Evolutionary conservation across 2,113 vertebrate species (phyloP).

Genomic region (Danionella cerebrum): DNA sequence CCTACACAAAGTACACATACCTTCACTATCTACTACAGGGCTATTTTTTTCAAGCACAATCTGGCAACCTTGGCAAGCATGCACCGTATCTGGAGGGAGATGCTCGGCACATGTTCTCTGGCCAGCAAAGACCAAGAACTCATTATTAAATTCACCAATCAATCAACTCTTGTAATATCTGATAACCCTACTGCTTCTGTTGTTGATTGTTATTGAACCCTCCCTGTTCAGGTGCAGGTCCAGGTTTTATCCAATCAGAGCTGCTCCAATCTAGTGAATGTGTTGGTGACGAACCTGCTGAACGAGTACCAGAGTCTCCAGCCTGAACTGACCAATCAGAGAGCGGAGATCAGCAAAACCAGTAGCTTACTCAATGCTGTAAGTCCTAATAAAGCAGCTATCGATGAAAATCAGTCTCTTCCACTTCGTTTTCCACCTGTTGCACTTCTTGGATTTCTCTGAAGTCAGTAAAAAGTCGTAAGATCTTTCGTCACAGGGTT

Average conservation of each 20-base stretch:
- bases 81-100: too few relatives aligned
- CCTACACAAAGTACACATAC: slow-evolving; percentile 79
- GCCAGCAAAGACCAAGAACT: too few relatives aligned
- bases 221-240: slow-evolving; percentile 78
- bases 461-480: too few relatives aligned
- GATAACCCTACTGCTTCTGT: background rate
- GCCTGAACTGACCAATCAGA: slow-evolving; percentile 80
- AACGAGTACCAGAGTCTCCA: slow-evolving; percentile 88
- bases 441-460: too few relatives aligned
- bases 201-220: background rate
- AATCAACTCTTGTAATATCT: background rate
- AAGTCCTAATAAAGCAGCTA: slow-evolving; percentile 33
- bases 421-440: background rate
- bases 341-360: slow-evolving; percentile 87
- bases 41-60: too few relatives aligned
- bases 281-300: slow-evolving; percentile 88
- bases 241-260: slow-evolving; percentile 93
- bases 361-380: slow-evolving; percentile 94
- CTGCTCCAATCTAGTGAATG: slow-evolving; percentile 86
- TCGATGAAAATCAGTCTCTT: background rate
- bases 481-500: too few relatives aligned
- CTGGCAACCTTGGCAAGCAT: too few relatives aligned
- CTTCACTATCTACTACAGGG: background rate
- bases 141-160: too few relatives aligned
- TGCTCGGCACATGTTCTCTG: too few relatives aligned